A percentile compares a stretch with the other conserved stretches of the same genome.
Conservation (phyloP, 1,140 invertebrate genomes). For the Thalassaphorura encarpata region DNA sequence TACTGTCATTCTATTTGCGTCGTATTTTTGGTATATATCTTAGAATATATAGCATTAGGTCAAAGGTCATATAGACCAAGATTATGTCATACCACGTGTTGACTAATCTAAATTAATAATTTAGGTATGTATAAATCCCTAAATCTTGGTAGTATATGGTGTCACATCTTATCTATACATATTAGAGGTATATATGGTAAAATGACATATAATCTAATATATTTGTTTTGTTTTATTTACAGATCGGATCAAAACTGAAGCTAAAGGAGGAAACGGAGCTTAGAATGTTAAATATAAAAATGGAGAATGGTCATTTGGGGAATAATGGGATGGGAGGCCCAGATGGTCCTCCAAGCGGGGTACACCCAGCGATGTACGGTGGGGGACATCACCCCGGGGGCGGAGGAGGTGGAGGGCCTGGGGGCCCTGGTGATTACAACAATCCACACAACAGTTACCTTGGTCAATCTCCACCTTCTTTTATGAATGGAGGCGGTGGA, state of each 20-base stretch:
- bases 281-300: constrained; percentile 7
- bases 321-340: constrained; percentile 11
- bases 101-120: too few relatives aligned
- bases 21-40: too few relatives aligned
- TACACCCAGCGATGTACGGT: constrained; percentile 11
- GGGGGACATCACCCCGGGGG: not conserved
- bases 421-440: constrained; percentile 4
- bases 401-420: not conserved
- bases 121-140: too few relatives aligned
- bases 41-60: too few relatives aligned
- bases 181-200: too few relatives aligned
- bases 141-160: too few relatives aligned
- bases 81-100: too few relatives aligned
- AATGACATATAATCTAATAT: not conserved
- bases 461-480: constrained; percentile 11
- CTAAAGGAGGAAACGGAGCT: not conserved
- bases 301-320: constrained; percentile 26
- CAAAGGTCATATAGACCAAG: too few relatives aligned
- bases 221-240: not conserved
- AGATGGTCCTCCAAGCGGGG: not conserved
- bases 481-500: constrained; percentile 24
- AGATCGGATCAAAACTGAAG: not conserved
- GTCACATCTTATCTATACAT: too few relatives aligned
- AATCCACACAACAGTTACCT: constrained; percentile 16
- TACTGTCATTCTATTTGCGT: too few relatives aligned